Conservation (phyloP, 2,888 invertebrate species). For the Leptura quadrifasciata region DNA sequence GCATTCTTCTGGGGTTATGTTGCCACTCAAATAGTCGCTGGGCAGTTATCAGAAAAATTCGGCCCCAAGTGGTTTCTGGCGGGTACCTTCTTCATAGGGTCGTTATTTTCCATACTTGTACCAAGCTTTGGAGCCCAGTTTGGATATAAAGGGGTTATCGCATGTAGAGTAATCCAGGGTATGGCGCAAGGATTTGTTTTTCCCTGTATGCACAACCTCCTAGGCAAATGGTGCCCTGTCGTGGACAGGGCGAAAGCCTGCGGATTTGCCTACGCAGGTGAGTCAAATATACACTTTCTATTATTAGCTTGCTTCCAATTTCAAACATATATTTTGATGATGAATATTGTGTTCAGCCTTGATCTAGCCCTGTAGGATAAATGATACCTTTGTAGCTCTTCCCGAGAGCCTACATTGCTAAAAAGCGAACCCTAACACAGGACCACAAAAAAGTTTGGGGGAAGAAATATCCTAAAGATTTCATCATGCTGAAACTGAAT, state of each 20-base stretch:
- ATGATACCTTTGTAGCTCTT: too few relatives aligned
- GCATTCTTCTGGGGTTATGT: constrained; percentile 90
- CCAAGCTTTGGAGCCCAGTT: constrained; percentile 80
- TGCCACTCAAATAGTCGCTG: constrained; percentile 82
- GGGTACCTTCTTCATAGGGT: constrained; percentile 77
- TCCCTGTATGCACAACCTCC: constrained; percentile 82
- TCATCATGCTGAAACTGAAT: too few relatives aligned
- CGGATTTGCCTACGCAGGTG: constrained; percentile 79
- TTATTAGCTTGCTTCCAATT: too few relatives aligned
- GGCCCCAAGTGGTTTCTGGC: constrained; percentile 84
- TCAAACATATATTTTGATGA: too few relatives aligned
- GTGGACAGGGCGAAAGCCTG: constrained; percentile 82
- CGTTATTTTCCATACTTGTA: constrained; percentile 80
- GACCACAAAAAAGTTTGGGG: too few relatives aligned
- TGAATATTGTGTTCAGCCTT: too few relatives aligned
- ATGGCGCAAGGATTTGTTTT: constrained; percentile 84
- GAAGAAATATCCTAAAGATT: too few relatives aligned
- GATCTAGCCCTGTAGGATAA: too few relatives aligned
- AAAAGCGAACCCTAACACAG: too few relatives aligned
- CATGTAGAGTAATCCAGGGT: constrained; percentile 82
- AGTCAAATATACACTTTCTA: too few relatives aligned
- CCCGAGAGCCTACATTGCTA: too few relatives aligned
- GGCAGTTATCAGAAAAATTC: constrained; percentile 82
- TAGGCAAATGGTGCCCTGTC: constrained; percentile 85
- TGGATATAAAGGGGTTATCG: constrained; percentile 79